A percentile compares a stretch with the other conserved stretches of the same genome.
Evolutionary conservation across 2,888 invertebrate genomes (phyloP).

Genomic region (Pseudococcus longispinus): DNA sequence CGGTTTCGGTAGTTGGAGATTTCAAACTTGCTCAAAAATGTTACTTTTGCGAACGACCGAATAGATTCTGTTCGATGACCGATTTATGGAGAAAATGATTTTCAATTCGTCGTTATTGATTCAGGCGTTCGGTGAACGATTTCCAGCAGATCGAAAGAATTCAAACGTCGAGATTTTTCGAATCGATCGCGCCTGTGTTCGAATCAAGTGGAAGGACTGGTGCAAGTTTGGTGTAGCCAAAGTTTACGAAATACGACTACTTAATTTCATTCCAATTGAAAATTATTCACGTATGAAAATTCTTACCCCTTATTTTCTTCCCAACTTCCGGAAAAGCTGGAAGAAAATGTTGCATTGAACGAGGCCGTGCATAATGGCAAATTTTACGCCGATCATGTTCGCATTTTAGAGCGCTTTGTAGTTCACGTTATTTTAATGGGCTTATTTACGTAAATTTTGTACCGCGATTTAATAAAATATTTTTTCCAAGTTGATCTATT

Average conservation of each 20-base stretch:
- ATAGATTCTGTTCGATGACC: too few species aligned
- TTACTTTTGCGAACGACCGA: neutral
- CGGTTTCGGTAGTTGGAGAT: too few species aligned
- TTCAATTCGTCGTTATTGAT: too few species aligned
- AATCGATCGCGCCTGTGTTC: neutral
- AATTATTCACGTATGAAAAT: neutral
- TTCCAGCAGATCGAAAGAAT: too few species aligned
- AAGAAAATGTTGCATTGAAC: neutral
- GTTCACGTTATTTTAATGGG: slow-evolving; percentile 7
- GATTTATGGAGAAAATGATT: too few species aligned
- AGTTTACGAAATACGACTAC: neutral
- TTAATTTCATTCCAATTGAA: neutral
- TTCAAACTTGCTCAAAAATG: too few species aligned
- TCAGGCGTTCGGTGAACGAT: too few species aligned
- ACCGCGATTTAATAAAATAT: neutral
- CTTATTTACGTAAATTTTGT: slow-evolving; percentile 22
- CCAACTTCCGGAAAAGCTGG: neutral
- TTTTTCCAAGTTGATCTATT: neutral
- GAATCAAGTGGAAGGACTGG: neutral
- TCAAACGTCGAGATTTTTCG: neutral
- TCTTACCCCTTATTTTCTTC: neutral
- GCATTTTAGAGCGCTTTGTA: slow-evolving; percentile 13
- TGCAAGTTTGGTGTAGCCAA: neutral
- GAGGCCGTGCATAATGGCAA: neutral
- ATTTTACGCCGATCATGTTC: slow-evolving; percentile 22